Percentiles rank a stretch among this genome's conserved stretches.
These are phyloP conservation scores for Dexiosoma caninum DNA, from an alignment of 2,888 invertebrate species.

Conservation along the genomic window DNA sequence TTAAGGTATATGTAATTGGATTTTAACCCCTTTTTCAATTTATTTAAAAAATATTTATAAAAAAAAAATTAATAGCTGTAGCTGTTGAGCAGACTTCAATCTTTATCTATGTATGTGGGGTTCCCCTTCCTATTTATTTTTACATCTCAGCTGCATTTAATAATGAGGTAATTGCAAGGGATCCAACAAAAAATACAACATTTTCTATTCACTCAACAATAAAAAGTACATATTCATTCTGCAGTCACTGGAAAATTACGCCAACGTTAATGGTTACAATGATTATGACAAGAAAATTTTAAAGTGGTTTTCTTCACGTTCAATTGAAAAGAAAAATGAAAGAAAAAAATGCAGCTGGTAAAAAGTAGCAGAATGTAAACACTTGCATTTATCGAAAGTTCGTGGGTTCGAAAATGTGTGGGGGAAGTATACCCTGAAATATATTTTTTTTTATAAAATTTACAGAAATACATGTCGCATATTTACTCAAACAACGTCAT, in stretches of 20 bases:
- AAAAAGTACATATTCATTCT: constrained; percentile 7
- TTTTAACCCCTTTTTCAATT: constrained; percentile 2
- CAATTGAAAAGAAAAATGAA: neutral
- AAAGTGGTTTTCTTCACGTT: constrained; percentile 16
- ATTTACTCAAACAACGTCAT: too few relatives aligned
- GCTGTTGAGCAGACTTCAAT: neutral
- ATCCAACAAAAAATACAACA: constrained; percentile 13
- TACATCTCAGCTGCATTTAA: neutral
- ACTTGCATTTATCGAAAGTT: neutral
- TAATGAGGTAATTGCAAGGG: constrained; percentile 24
- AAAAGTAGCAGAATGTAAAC: neutral
- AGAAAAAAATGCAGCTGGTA: neutral
- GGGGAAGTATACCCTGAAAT: neutral
- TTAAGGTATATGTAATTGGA: constrained; percentile 11
- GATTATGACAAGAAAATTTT: constrained; percentile 39
- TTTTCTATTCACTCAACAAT: constrained; percentile 46
- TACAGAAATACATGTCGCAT: too few relatives aligned
- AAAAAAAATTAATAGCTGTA: neutral
- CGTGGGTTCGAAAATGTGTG: neutral
- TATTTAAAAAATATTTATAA: neutral
- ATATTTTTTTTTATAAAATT: neutral
- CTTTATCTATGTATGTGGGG: neutral
- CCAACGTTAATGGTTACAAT: constrained; percentile 25
- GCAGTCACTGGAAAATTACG: constrained; percentile 58
- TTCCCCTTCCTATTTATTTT: constrained; percentile 29